Evolutionary conservation across 2,113 vertebrate species (phyloP).

Genomic region (Pelecanus crispus): DNA sequence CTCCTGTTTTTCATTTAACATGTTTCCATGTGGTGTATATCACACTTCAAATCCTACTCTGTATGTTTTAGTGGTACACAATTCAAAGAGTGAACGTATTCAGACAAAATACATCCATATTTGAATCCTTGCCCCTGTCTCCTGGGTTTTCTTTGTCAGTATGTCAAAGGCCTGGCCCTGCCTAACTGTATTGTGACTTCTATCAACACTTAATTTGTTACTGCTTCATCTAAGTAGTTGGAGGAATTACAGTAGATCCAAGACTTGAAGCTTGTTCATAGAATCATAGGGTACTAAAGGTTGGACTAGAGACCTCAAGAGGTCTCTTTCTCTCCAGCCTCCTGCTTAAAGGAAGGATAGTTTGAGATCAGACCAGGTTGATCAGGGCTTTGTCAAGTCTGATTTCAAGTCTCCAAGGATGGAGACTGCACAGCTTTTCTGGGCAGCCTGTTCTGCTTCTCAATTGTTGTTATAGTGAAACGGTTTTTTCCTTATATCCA

Average conservation of each 20-base stretch:
- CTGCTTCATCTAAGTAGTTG: not conserved
- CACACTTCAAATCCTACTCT: not conserved
- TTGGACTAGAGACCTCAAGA: not conserved
- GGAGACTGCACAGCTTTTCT: not conserved
- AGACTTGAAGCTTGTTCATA: not conserved
- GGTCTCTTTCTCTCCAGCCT: not conserved
- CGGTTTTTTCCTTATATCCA: not conserved
- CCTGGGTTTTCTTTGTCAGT: not conserved
- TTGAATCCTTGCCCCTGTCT: not conserved
- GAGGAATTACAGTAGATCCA: not conserved
- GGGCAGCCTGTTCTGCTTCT: not conserved
- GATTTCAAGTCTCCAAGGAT: not conserved
- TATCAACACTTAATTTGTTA: not conserved
- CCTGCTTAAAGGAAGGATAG: not conserved
- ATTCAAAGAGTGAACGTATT: not conserved
- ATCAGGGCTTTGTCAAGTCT: not conserved
- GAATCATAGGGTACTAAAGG: not conserved
- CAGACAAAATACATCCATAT: not conserved
- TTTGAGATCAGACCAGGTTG: not conserved
- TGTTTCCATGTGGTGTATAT: not conserved
- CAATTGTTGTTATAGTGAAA: not conserved
- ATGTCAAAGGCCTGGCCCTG: not conserved
- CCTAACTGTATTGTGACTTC: not conserved
- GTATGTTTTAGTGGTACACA: not conserved
- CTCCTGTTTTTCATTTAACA: accelerated